Base-by-base conservation (phyloP, 2,888 invertebrate genomes). In the Noctua pronuba region DNA sequence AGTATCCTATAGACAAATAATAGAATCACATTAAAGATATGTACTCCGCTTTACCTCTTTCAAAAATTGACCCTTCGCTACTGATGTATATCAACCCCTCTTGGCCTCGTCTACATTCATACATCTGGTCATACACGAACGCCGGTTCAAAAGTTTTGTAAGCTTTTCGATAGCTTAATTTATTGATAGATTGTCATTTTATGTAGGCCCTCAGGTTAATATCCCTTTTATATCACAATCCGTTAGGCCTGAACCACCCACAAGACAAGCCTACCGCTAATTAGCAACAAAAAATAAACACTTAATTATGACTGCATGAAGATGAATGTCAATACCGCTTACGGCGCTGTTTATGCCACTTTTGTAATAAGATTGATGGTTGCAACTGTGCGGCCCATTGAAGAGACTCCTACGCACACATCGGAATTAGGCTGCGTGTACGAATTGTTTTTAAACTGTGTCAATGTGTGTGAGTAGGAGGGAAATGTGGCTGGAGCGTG, bases 321-420 rank as follows among this genome's bases (percentile, higher is more conserved):
- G 71, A 83, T 85, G 72, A 55, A 76, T 80, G 66, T 72, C 73
- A 87, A 77, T 77, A 77, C 69, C 85, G 72, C 78, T 41, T 73
- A 16, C 21, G 74, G 67, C 68, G 38, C 74, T 82, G 75, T 73
- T 67, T 62, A 85, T 65, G 31, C 79, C 66, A n/a, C 60, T 35
- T 65, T 72, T 64, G 74, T 55, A 73, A 70, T 5, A 81, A 88
- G 84, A 86, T 88, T 86, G 28, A 86, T 86, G 16, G 77, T 72
- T 70, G 75, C 73, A 86, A 74, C 70, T 79, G 67, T 71, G n/a
- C 49, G 10, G 73, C n/a, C 55, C 66, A 84, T 84, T 87, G 67
- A 86, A 28, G 38, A 44, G 62, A 79, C 75, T 68, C 83, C 88
- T 77, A 86, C 86, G 66, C 74, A 70, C 18, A 49, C 81, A 68